Base-by-base conservation (phyloP, 1,140 invertebrate species). In the Archivesica marissinica region DNA sequence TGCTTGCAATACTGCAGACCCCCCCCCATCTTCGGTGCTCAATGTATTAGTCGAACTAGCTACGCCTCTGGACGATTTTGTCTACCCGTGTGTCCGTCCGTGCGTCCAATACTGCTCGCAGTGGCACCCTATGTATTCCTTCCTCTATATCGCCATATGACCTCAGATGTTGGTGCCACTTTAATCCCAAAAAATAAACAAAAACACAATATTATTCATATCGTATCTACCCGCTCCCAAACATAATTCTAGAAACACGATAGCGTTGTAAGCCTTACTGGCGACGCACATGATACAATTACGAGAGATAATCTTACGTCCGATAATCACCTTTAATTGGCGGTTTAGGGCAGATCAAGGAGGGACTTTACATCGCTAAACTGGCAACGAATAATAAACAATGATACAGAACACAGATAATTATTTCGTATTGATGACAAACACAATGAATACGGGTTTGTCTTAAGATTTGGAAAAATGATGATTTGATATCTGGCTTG, bases 401-500 rank as follows among this genome's bases (percentile, higher is more conserved):
- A 54, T 54, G 50, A 54, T 54, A 54, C 50, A 54, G 23, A 54
- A 54, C 20, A n/a, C 23, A 9, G 50, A 54, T 54, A 54, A 20
- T 54, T 54, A 54, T 54, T 54, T 54, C 50, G 23, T 23, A 54
- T 54, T 54, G 17, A 54, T 20, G 50, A 54, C 50, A 54, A n/a
- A 3, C 4, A 54, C 50, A 54, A 54, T n/a, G 50, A 20, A 15
- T 20, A 23, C 50, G 50, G 50, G 50, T 54, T 54, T 15, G 50
- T n/a, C 50, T 15, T 54, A 54, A 54, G 50, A 54, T 54, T 23
- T 54, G 17, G 50, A 54, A 54, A 54, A 54, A 54, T 54, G 50
- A 54, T 54, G 50, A 54, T 6, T 54, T 54, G 50, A 54, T 54
- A 54, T 54, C 50, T 54, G 23, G 20, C 50, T n/a, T n/a, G n/a